Percentiles rank a stretch among this genome's conserved stretches.
Conservation (phyloP, 2,888 invertebrate species). For the Lasius fuliginosus region DNA sequence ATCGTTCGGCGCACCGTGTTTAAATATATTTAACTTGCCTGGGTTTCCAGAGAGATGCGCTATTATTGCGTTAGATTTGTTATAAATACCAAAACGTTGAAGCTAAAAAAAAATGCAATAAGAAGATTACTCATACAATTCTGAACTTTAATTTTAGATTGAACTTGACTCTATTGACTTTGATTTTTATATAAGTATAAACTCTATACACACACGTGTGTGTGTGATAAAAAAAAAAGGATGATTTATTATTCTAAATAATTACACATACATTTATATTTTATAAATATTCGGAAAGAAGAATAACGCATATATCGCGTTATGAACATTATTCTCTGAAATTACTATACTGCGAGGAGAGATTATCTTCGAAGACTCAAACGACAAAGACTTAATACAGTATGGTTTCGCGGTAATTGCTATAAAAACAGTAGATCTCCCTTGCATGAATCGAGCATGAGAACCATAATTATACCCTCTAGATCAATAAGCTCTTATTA, state of each 20-base stretch:
- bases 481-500: constrained; percentile 74
- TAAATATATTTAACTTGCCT: constrained; percentile 31
- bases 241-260: background rate
- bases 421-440: constrained; percentile 55
- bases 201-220: background rate
- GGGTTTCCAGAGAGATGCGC: background rate
- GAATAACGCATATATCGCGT: background rate
- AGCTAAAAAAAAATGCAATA: background rate
- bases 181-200: background rate
- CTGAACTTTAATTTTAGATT: background rate
- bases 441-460: constrained; percentile 63
- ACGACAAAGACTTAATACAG: constrained; percentile 27
- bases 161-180: constrained; percentile 10
- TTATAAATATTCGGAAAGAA: background rate
- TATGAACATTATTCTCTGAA: constrained; percentile 10
- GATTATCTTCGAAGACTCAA: constrained; percentile 31
- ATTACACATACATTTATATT: background rate
- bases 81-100: background rate
- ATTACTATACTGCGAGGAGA: background rate
- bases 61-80: background rate
- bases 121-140: background rate
- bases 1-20: constrained; percentile 24
- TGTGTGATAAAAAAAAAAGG: background rate
- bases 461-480: constrained; percentile 73
- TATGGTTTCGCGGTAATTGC: constrained; percentile 40